phyloP scores from a whole-genome alignment of 2,888 invertebrate species.

The Uloborus plumipes region DNA sequence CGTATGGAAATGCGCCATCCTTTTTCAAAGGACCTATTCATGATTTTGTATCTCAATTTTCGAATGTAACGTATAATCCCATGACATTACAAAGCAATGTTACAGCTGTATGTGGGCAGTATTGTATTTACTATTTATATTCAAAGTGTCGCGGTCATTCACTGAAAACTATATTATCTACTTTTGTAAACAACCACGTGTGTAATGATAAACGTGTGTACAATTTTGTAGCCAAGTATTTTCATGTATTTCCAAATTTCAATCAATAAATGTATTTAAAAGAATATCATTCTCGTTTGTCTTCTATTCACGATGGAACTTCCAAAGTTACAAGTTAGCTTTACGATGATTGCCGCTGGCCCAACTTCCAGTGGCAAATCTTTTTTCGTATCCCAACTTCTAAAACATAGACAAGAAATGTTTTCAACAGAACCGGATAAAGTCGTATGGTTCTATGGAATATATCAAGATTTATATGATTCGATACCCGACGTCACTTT shows the following conservation, averaged over 20 bases:
- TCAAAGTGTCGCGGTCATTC: not conserved
- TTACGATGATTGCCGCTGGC: not conserved
- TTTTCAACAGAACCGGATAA: not conserved
- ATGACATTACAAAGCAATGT: not conserved
- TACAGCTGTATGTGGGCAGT: constrained; percentile 3
- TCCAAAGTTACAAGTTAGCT: not conserved
- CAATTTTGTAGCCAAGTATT: constrained; percentile 10
- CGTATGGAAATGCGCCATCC: not conserved
- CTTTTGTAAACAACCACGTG: not conserved
- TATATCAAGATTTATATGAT: not conserved
- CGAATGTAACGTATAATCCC: not conserved
- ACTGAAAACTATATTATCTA: not conserved
- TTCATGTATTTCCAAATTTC: not conserved
- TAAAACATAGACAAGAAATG: not conserved
- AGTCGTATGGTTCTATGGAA: constrained; percentile 9
- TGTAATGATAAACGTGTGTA: constrained; percentile 8
- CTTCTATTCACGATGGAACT: not conserved
- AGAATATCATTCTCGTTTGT: not conserved
- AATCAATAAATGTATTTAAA: constrained; percentile 8
- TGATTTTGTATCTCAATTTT: not conserved
- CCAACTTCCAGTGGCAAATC: not conserved
- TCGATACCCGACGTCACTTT: not conserved
- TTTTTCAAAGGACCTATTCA: not conserved
- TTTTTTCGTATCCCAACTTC: not conserved
- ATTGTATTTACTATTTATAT: constrained; percentile 15